Evolutionary conservation across 2,797 vertebrate genomes (phyloP), one percentile per base, ranked within the genome.

Genomic region (Kryptopterus vitreolus): DNA sequence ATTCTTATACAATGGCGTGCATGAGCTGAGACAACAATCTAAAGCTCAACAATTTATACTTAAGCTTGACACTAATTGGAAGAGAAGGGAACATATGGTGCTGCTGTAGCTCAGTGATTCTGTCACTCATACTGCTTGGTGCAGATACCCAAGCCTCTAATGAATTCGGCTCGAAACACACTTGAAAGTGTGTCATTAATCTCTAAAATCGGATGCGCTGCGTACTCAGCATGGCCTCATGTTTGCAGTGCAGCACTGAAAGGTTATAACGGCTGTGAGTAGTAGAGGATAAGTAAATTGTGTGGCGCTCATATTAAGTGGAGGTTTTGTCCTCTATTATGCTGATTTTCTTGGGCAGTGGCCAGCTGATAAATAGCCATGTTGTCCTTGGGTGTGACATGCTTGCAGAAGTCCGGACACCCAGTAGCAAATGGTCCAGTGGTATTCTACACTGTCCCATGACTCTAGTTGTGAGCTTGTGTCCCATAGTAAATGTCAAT

Each of bases 41-140:
- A 61, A 84, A 77, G 81, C 69, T 83, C 85, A 85, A 74, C 88
- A 89, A 90, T 89, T 86, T 89, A 71, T 88, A 84, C 86, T 82
- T 87, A 85, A 84, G 84, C 80, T 87, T 90, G 89, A 92, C 85
- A 87, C 76, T 92, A 92, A 93, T 94, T 91, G 90, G 86, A 90
- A 78, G 78, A 82, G 91, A 91, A 81, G 87, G 81, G 86, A 93
- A 88, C 92, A 93, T 92, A 91, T 81, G 89, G 87, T 59, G 81
- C 58, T 70, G 89, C 87, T 75, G 82, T 89, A 87, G 87, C 88
- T 87, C 82, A 87, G 86, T 88, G 92, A 87, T 77, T 83, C 89
- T 89, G 91, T 92, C 92, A 93, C 88, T 93, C 92, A 91, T 80
- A 74, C 89, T 85, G 70, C 85, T 91, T 91, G 90, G 89, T 77